phyloP scores from a whole-genome alignment of 2,797 vertebrate species.

The Nyctibius grandis region DNA sequence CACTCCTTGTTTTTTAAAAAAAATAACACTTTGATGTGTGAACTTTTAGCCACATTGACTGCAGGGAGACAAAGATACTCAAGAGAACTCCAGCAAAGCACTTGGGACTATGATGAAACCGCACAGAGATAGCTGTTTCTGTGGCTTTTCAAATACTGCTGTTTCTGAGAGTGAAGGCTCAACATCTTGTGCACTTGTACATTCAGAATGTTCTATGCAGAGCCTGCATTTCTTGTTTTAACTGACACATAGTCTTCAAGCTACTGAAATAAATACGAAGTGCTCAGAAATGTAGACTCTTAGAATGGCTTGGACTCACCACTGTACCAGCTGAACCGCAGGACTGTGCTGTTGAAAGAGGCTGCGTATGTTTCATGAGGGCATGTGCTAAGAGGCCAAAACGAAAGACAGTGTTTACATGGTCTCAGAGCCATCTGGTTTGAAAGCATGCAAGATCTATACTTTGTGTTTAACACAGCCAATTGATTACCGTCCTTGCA shows the following conservation, averaged over 20 bases:
- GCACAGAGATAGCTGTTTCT: neutral
- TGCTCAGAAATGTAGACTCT: neutral
- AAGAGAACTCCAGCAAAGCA: neutral
- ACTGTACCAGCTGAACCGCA: neutral
- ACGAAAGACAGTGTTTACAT: neutral
- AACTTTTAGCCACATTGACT: neutral
- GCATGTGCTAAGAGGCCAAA: neutral
- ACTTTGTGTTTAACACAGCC: neutral
- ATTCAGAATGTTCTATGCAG: neutral
- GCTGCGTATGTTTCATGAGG: fast-evolving
- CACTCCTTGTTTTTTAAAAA: neutral
- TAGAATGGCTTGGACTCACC: neutral
- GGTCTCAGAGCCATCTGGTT: neutral
- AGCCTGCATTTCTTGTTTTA: neutral
- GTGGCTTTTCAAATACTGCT: neutral
- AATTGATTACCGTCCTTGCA: neutral
- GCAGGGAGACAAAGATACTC: neutral
- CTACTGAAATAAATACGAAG: neutral
- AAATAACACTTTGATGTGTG: neutral
- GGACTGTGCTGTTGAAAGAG: neutral
- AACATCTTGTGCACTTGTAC: neutral
- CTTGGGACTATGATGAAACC: neutral
- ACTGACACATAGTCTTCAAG: neutral
- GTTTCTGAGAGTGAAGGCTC: neutral
- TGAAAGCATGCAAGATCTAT: neutral